Evolutionary conservation across 2,113 vertebrate species (phyloP).

Genomic region (Agelaius phoeniceus): DNA sequence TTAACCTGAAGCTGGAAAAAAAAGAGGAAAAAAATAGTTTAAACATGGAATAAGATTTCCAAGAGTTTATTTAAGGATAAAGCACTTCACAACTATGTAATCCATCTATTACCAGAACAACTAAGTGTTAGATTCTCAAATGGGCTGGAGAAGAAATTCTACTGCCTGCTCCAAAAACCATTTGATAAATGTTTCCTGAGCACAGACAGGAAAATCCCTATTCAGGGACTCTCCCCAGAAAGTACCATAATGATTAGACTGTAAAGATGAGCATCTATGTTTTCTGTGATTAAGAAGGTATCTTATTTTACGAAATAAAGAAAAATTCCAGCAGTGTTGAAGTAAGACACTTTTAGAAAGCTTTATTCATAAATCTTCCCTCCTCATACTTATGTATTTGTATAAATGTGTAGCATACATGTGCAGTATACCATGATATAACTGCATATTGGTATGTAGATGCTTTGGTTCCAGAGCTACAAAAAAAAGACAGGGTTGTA

Average conservation of each 20-base stretch:
- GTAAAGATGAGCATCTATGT: not conserved
- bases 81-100: not conserved
- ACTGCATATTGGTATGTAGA: not conserved
- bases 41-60: not conserved
- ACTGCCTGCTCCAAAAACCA: not conserved
- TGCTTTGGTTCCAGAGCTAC: not conserved
- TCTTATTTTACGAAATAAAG: constrained; percentile 8
- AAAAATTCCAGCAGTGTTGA: not conserved
- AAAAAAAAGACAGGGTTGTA: not conserved
- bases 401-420: not conserved
- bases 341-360: not conserved
- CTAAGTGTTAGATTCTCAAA: not conserved
- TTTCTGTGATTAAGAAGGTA: not conserved
- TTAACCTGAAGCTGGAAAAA: not conserved
- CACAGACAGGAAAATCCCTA: not conserved
- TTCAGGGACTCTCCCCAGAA: not conserved
- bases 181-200: not conserved
- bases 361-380: not conserved
- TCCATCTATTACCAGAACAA: not conserved
- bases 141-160: not conserved
- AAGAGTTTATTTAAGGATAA: not conserved
- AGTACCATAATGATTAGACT: not conserved
- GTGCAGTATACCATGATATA: not conserved
- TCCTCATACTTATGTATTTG: not conserved
- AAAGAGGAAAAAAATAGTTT: not conserved